These are phyloP conservation scores for Aulostomus chinensis DNA, from an alignment of 2,797 vertebrate species.

Conservation along the genomic window DNA sequence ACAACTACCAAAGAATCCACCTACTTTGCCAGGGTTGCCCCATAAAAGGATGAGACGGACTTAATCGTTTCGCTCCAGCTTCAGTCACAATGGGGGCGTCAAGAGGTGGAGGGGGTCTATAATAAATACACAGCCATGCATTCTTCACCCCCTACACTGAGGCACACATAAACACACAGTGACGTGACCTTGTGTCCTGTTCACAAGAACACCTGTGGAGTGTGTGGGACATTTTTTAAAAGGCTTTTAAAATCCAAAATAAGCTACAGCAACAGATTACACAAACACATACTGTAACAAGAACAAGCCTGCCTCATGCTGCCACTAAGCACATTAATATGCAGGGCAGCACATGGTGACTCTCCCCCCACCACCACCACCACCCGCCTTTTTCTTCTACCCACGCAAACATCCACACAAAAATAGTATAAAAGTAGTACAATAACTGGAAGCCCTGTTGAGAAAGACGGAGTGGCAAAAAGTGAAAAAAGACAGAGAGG, in stretches of 20 bases:
- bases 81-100: conserved; percentile 38
- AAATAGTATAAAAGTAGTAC: conserved; percentile 19
- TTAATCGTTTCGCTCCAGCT: conserved; percentile 19
- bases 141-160: conserved; percentile 59
- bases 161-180: conserved; percentile 45
- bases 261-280: conserved; percentile 25
- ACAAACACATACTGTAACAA: conserved; percentile 54
- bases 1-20: conserved; percentile 24
- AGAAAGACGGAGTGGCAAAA: conserved; percentile 19
- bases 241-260: conserved; percentile 31
- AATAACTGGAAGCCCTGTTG: conserved; percentile 17
- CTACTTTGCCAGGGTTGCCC: conserved; percentile 48
- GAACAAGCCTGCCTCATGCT: conserved; percentile 51
- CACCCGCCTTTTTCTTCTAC: background rate
- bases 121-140: conserved; percentile 59
- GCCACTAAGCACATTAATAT: conserved; percentile 51
- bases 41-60: conserved; percentile 53
- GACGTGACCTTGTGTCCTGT: conserved; percentile 29
- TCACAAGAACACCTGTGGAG: conserved; percentile 47
- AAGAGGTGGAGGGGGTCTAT: conserved; percentile 27
- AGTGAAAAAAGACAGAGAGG: conserved; percentile 27
- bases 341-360: conserved; percentile 40
- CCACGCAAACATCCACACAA: conserved; percentile 24
- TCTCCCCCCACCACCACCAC: background rate
- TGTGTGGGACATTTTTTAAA: conserved; percentile 28